phyloP scores from a whole-genome alignment of 2,797 vertebrate species.

The Crocodylus rhombifer region DNA sequence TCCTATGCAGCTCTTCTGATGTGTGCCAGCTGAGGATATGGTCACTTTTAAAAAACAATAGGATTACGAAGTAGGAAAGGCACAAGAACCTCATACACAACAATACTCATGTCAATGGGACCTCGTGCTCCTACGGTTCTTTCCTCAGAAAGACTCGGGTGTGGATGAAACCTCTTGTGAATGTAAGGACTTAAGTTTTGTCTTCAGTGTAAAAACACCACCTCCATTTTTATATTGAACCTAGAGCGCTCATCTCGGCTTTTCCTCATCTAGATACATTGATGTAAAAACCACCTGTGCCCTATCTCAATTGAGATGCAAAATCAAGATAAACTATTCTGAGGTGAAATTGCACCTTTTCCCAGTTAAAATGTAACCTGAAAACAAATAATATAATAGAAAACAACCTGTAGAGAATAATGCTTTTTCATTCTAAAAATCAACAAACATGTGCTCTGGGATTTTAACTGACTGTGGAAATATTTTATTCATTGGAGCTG shows the following conservation, averaged over 20 bases:
- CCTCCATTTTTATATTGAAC: not conserved
- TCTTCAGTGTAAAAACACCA: not conserved
- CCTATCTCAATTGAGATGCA: no score
- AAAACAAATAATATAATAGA: not conserved
- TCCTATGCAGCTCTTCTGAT: not conserved
- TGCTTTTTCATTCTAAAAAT: not conserved
- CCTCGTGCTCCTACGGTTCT: not conserved
- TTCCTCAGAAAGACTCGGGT: not conserved
- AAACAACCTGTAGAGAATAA: not conserved
- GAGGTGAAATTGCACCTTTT: not conserved
- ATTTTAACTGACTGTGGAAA: not conserved
- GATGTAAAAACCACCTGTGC: not conserved
- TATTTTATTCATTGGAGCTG: not conserved
- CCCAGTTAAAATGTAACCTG: not conserved
- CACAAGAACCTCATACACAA: not conserved
- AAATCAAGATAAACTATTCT: fast-evolving
- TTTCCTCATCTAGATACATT: not conserved
- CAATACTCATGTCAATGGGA: not conserved
- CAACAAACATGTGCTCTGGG: fast-evolving
- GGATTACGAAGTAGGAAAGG: not conserved
- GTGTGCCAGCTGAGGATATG: not conserved
- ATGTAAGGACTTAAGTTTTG: not conserved
- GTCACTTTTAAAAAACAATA: not conserved
- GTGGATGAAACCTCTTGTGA: no score
- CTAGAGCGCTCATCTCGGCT: not conserved